A percentile compares a stretch with the other conserved stretches of the same genome.
Conservation (phyloP, 2,797 vertebrate genomes). For the Bradypodion ventrale region DNA sequence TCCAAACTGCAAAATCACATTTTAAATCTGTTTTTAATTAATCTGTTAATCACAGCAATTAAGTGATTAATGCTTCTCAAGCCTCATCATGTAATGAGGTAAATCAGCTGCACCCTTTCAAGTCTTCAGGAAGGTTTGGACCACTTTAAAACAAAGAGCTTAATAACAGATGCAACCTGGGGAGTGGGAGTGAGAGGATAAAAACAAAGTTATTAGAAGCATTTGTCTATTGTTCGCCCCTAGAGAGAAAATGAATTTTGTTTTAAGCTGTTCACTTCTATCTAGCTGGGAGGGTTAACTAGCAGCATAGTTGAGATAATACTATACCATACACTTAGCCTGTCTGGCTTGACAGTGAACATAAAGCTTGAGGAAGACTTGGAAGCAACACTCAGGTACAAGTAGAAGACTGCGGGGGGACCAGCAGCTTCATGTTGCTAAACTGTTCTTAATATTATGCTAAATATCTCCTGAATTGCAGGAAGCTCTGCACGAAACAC, state of each 20-base stretch:
- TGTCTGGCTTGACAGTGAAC: conserved; percentile 54
- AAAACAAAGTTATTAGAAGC: not conserved
- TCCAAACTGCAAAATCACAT: conserved; percentile 2
- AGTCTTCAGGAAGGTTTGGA: not conserved
- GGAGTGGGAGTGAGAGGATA: not conserved
- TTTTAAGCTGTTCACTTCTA: conserved; percentile 51
- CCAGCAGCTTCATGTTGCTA: not conserved
- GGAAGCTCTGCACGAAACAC: not conserved
- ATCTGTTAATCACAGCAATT: conserved; percentile 28
- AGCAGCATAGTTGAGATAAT: conserved; percentile 46
- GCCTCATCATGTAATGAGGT: not conserved
- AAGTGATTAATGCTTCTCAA: conserved; percentile 1
- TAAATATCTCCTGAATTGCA: conserved; percentile 1
- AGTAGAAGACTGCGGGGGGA: conserved; percentile 44
- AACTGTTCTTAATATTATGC: conserved; percentile 3
- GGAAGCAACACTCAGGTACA: conserved; percentile 37
- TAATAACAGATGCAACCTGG: not conserved
- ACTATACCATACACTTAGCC: conserved; percentile 46
- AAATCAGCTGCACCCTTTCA: not conserved
- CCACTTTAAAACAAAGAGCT: not conserved
- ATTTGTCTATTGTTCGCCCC: conserved; percentile 4
- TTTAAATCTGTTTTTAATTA: conserved; percentile 27
- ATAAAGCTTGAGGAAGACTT: conserved; percentile 58
- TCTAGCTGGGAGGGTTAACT: conserved; percentile 58
- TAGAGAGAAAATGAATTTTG: conserved; percentile 25